phyloP scores from a whole-genome alignment of 2,888 invertebrate genomes.

The Cephus rjabovi region DNA sequence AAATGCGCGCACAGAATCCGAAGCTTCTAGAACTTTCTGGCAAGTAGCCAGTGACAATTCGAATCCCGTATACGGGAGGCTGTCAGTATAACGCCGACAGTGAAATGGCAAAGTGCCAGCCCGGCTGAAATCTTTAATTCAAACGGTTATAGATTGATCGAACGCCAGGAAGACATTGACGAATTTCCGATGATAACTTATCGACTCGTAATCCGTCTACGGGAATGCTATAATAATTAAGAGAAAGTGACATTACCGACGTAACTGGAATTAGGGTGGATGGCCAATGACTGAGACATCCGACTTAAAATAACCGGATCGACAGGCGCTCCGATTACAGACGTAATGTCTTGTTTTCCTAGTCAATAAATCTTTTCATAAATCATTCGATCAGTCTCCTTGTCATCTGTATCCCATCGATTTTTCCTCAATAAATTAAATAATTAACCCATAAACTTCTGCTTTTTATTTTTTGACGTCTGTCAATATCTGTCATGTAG shows the following conservation, averaged over 20 bases:
- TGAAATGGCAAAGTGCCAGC: slow-evolving; percentile 43
- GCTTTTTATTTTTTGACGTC: too few relatives aligned
- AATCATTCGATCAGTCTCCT: too few relatives aligned
- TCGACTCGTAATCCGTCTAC: background rate
- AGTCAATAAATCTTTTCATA: too few relatives aligned
- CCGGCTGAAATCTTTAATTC: background rate
- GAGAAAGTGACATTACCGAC: background rate
- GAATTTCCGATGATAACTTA: background rate
- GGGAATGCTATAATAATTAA: background rate
- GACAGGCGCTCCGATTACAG: too few relatives aligned
- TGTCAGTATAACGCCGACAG: slow-evolving; percentile 42
- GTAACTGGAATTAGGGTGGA: background rate
- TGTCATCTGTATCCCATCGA: too few relatives aligned
- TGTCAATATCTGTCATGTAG: too few relatives aligned
- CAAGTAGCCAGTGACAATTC: slow-evolving; percentile 42
- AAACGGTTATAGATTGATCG: background rate
- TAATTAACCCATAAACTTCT: too few relatives aligned
- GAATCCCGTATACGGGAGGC: slow-evolving; percentile 36
- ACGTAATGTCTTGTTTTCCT: too few relatives aligned
- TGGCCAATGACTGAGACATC: too few relatives aligned
- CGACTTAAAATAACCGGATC: background rate
- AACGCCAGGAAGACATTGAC: background rate
- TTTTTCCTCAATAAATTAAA: too few relatives aligned
- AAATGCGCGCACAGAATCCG: background rate
- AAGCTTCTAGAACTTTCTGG: slow-evolving; percentile 30